phyloP scores from a whole-genome alignment of 1,140 invertebrate species.

The Macrotrachela quadricornifera region DNA sequence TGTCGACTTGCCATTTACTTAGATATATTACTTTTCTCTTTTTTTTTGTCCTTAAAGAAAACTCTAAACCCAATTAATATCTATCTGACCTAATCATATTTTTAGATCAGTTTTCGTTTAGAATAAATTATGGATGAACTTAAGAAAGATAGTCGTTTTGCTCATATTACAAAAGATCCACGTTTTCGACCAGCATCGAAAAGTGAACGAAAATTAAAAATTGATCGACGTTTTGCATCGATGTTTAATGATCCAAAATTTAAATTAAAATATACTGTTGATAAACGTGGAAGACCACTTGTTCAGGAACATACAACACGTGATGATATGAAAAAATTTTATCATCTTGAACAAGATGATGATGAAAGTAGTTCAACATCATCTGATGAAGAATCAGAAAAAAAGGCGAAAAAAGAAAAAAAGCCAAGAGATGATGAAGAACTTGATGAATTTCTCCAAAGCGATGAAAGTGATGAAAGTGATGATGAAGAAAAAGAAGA shows the following conservation, averaged over 20 bases:
- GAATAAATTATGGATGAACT: constrained; percentile 5
- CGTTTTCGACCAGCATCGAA: constrained; percentile 62
- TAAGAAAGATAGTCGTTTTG: constrained; percentile 51
- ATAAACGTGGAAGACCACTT: constrained; percentile 61
- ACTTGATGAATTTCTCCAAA: neutral
- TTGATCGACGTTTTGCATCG: constrained; percentile 74
- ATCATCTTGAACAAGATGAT: constrained; percentile 34
- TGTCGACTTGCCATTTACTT: no score
- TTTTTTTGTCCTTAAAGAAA: no score
- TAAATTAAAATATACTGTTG: constrained; percentile 60
- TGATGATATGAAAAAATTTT: constrained; percentile 67
- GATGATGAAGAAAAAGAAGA: constrained; percentile 10
- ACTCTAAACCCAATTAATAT: neutral
- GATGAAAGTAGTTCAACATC: constrained; percentile 22
- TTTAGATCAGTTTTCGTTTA: neutral
- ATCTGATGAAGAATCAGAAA: constrained; percentile 11
- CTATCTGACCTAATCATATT: neutral
- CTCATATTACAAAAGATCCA: constrained; percentile 62
- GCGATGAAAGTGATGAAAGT: neutral
- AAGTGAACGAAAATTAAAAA: constrained; percentile 64
- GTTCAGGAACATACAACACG: constrained; percentile 41
- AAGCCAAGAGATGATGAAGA: constrained; percentile 1
- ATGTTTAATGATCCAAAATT: constrained; percentile 50
- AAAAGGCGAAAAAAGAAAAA: constrained; percentile 18
- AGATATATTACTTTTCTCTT: no score